Evolutionary conservation across 2,888 invertebrate species (phyloP).

Genomic region (Microctonus brassicae): DNA sequence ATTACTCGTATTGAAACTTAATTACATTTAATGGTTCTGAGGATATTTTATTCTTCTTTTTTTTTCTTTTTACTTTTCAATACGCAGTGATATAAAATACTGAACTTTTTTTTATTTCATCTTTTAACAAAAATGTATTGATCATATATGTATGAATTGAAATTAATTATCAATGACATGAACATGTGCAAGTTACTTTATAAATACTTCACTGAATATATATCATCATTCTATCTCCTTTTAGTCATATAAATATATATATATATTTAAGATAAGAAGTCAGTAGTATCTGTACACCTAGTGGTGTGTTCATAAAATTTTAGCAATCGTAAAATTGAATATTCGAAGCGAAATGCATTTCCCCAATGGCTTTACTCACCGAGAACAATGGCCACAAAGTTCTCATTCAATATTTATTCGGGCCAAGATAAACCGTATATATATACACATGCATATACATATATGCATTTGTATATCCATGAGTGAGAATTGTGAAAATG

Average conservation of each 20-base stretch:
- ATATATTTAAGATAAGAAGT: neutral
- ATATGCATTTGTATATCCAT: conserved; percentile 5
- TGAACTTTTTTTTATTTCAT: too few species aligned
- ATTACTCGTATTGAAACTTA: too few species aligned
- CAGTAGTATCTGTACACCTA: neutral
- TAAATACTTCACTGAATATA: too few species aligned
- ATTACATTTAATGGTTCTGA: too few species aligned
- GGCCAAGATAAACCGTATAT: conserved; percentile 20
- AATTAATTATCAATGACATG: too few species aligned
- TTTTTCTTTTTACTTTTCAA: too few species aligned
- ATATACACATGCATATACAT: neutral
- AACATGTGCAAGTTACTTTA: too few species aligned
- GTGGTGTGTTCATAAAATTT: neutral
- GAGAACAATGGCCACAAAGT: conserved; percentile 28
- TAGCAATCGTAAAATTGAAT: conserved; percentile 27
- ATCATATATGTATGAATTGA: too few species aligned
- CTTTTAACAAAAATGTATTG: too few species aligned
- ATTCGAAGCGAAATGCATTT: conserved; percentile 28
- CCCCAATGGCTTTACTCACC: conserved; percentile 17
- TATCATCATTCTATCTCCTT: too few species aligned
- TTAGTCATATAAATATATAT: neutral
- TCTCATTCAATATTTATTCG: conserved; percentile 36
- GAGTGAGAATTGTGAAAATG: conserved; percentile 28
- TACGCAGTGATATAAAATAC: too few species aligned
- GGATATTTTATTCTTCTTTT: too few species aligned